A percentile compares a stretch with the other conserved stretches of the same genome.
Evolutionary conservation across 2,113 vertebrate species (phyloP).

Genomic region (Bufo bufo): DNA sequence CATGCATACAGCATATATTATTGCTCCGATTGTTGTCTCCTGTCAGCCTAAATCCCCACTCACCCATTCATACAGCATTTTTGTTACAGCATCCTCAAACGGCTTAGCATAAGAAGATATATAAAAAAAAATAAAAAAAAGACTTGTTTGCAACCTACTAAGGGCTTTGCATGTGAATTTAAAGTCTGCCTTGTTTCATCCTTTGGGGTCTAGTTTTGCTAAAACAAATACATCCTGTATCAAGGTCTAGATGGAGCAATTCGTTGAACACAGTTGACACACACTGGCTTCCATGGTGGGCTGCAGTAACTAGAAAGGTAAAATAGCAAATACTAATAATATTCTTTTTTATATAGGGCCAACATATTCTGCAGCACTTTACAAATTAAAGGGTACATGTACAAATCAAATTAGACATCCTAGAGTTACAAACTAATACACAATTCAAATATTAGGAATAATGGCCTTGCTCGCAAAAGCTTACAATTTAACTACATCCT

Average conservation of each 20-base stretch:
- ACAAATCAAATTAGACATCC: no score
- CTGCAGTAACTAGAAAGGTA: not conserved
- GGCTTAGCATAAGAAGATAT: constrained; percentile 18
- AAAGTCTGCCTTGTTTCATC: not conserved
- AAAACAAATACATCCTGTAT: not conserved
- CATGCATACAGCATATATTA: constrained; percentile 38
- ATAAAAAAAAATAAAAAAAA: not conserved
- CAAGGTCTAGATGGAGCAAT: not conserved
- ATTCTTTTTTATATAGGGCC: no score
- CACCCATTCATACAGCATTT: constrained; percentile 11
- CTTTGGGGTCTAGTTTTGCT: not conserved
- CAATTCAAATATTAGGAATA: not conserved
- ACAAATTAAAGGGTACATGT: no score
- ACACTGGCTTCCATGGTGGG: not conserved
- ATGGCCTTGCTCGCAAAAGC: no score
- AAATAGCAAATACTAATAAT: not conserved
- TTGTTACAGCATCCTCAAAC: constrained; percentile 27
- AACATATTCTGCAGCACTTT: no score
- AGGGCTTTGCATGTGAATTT: constrained; percentile 7
- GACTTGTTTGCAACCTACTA: constrained; percentile 11
- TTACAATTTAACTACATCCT: no score
- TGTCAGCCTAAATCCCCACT: constrained; percentile 39
- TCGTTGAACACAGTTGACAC: not conserved
- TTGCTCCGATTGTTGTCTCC: constrained; percentile 14
- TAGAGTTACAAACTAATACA: not conserved